These are phyloP conservation scores for Iselma pallidipennis DNA, from an alignment of 2,888 invertebrate species.

Conservation along the genomic window DNA sequence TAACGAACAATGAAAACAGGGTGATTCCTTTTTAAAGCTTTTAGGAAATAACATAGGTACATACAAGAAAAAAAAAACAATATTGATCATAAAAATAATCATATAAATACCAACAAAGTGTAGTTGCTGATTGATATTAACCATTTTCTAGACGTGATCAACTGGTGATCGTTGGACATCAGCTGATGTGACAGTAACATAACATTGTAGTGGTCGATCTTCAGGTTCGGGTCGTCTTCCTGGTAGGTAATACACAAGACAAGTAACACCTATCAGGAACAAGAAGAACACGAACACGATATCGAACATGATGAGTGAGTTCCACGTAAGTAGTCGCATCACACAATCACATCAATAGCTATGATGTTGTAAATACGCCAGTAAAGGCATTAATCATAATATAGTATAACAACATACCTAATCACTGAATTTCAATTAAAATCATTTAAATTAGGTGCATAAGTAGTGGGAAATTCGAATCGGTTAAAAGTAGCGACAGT, in stretches of 20 bases:
- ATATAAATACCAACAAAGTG: neutral
- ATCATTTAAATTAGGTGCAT: too few species aligned
- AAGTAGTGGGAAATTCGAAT: neutral
- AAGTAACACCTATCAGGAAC: constrained; percentile 81
- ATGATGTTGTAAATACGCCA: constrained; percentile 12
- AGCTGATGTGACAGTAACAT: constrained; percentile 50
- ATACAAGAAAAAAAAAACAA: neutral
- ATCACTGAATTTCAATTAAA: neutral
- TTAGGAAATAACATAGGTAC: too few species aligned
- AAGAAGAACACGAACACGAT: constrained; percentile 86
- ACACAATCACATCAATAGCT: constrained; percentile 43
- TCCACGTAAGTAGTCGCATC: constrained; percentile 86
- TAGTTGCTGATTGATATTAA: constrained; percentile 35
- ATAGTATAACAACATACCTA: neutral
- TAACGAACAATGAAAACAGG: too few species aligned
- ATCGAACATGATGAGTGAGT: constrained; percentile 87
- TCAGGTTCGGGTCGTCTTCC: constrained; percentile 59
- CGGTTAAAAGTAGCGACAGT: neutral
- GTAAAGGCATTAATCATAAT: constrained; percentile 14
- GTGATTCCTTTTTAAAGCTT: too few species aligned
- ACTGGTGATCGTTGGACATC: constrained; percentile 48
- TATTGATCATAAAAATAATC: neutral
- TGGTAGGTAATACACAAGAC: constrained; percentile 81
- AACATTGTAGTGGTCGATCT: constrained; percentile 53
- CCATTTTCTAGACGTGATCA: constrained; percentile 52